Conservation (phyloP, 2,113 vertebrate genomes). For the Grantiella picta region DNA sequence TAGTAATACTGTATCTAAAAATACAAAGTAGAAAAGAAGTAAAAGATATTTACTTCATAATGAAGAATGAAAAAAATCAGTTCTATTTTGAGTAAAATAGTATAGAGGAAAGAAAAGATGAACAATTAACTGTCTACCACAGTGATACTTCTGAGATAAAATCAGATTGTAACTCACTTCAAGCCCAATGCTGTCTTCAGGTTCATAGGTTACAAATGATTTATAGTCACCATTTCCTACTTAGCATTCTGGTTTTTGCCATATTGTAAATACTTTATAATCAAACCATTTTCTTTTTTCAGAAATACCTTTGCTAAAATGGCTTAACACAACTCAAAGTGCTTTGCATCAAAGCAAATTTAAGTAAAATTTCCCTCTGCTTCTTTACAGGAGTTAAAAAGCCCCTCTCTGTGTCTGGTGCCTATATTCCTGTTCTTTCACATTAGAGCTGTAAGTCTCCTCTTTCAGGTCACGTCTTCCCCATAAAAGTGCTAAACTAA, state of each 20-base stretch:
- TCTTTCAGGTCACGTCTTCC: constrained; percentile 85
- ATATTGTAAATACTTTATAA: background rate
- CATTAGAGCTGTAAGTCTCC: constrained; percentile 64
- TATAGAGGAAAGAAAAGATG: background rate
- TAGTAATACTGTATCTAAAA: background rate
- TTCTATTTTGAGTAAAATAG: background rate
- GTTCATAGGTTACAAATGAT: constrained; percentile 38
- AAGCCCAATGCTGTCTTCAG: background rate
- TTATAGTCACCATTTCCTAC: background rate
- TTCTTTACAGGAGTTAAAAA: constrained; percentile 9
- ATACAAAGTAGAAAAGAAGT: background rate
- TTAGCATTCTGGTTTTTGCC: background rate
- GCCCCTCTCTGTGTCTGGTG: background rate
- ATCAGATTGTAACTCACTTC: background rate
- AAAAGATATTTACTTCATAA: background rate
- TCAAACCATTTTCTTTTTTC: background rate
- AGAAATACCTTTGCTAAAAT: constrained; percentile 25
- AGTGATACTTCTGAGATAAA: background rate
- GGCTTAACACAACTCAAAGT: background rate
- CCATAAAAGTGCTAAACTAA: constrained; percentile 89
- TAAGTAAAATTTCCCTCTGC: background rate
- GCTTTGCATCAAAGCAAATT: constrained; percentile 9
- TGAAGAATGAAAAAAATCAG: background rate
- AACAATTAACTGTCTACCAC: background rate
- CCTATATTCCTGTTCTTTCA: constrained; percentile 54